These are phyloP conservation scores for Darevskia nairensis DNA, from an alignment of 2,797 vertebrate genomes.

Conservation along the genomic window DNA sequence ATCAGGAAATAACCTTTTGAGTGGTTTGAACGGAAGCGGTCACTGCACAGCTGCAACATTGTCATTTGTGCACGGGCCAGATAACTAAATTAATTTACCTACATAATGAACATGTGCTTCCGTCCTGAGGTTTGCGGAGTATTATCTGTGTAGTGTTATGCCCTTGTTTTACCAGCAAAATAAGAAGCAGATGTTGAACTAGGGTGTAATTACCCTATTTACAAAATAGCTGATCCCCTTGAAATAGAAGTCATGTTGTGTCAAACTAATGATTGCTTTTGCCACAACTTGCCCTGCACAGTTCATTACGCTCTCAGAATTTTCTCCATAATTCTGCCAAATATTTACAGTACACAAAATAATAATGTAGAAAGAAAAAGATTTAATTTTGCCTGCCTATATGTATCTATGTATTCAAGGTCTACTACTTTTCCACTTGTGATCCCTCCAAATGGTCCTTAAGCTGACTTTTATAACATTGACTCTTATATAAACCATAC, in stretches of 20 bases:
- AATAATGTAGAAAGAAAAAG: slow-evolving; percentile 1
- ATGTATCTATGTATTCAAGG: background rate
- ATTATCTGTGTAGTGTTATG: background rate
- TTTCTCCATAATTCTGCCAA: background rate
- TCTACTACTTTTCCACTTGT: background rate
- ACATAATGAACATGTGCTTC: background rate
- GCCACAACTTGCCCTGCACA: background rate
- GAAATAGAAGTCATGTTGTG: background rate
- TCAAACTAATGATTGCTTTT: background rate
- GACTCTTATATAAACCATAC: too few relatives aligned
- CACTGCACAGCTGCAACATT: background rate
- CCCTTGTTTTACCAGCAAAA: slow-evolving; percentile 15
- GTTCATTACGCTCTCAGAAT: background rate
- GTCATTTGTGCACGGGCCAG: slow-evolving; percentile 4
- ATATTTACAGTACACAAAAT: background rate
- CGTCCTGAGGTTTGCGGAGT: background rate
- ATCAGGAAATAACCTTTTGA: background rate
- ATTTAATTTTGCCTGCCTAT: rapidly evolving
- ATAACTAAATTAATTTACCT: slow-evolving; percentile 21
- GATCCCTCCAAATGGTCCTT: background rate
- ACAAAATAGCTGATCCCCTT: background rate
- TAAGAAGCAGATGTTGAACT: slow-evolving; percentile 5
- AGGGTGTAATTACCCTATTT: background rate
- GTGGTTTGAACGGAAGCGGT: background rate
- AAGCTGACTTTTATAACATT: too few relatives aligned